A percentile compares a stretch with the other conserved stretches of the same genome.
phyloP scores from a whole-genome alignment of 2,113 vertebrate genomes.

The Periophthalmodon schlosseri region DNA sequence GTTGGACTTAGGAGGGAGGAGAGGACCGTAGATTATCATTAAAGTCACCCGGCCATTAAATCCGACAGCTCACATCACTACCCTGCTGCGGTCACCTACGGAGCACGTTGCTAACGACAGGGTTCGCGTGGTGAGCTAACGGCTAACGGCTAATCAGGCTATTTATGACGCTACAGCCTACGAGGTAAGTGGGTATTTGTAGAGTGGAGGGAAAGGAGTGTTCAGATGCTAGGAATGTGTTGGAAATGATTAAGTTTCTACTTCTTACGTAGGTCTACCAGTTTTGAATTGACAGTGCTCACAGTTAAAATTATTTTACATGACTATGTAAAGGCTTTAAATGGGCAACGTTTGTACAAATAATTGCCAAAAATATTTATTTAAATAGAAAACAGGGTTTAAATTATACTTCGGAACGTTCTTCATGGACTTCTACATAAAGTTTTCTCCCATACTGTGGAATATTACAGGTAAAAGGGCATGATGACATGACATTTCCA shows the following conservation, averaged over 20 bases:
- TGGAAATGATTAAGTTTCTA: neutral
- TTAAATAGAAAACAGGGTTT: too few relatives aligned
- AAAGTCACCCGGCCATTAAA: conserved; percentile 61
- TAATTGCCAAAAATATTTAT: too few relatives aligned
- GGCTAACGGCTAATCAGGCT: conserved; percentile 2
- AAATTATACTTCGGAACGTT: too few relatives aligned
- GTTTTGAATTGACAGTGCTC: too few relatives aligned
- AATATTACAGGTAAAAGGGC: too few relatives aligned
- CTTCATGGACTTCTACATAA: too few relatives aligned
- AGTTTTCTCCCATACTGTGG: too few relatives aligned
- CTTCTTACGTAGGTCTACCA: neutral
- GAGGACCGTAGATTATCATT: conserved; percentile 62
- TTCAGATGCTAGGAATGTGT: neutral
- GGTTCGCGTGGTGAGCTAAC: neutral
- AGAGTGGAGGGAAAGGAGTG: neutral
- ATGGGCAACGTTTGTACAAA: too few relatives aligned
- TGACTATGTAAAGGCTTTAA: too few relatives aligned
- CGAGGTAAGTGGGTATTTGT: neutral
- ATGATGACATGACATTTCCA: too few relatives aligned
- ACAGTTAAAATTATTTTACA: too few relatives aligned
- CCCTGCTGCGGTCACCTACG: conserved; percentile 36
- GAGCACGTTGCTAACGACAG: conserved; percentile 7
- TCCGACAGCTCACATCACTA: conserved; percentile 56
- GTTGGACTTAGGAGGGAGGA: conserved; percentile 12
- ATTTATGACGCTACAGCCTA: neutral